Conservation (phyloP, 2,113 vertebrate species). For the Plecturocebus donacophilus region DNA sequence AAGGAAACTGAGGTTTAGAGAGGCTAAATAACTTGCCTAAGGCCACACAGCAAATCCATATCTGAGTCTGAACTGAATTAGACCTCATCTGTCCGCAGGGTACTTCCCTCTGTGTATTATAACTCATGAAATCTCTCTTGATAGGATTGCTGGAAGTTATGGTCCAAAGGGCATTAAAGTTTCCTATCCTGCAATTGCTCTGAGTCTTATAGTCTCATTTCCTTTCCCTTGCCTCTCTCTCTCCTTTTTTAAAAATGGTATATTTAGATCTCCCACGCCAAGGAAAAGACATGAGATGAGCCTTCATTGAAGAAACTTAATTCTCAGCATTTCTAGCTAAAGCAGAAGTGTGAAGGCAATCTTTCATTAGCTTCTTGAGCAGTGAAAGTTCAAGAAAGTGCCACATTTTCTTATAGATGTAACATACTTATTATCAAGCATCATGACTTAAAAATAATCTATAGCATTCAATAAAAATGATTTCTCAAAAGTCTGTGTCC, state of each 20-base stretch:
- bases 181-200: neutral
- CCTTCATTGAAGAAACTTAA: slow-evolving; percentile 15
- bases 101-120: neutral
- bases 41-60: neutral
- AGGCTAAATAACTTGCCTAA: neutral
- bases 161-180: neutral
- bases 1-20: neutral
- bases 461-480: neutral
- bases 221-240: neutral
- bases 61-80: neutral
- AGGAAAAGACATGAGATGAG: neutral
- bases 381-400: neutral
- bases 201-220: neutral
- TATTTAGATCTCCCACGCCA: neutral
- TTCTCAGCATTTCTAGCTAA: neutral
- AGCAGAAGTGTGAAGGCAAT: slow-evolving; percentile 16
- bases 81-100: neutral
- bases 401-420: neutral
- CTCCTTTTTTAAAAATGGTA: neutral
- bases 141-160: neutral
- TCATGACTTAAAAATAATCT: neutral
- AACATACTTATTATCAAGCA: neutral
- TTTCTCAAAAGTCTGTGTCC: neutral
- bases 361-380: neutral
- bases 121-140: neutral